A percentile compares a stretch with the other conserved stretches of the same genome.
Conservation (phyloP, 2,797 vertebrate species). For the Eupleurogrammus muticus region DNA sequence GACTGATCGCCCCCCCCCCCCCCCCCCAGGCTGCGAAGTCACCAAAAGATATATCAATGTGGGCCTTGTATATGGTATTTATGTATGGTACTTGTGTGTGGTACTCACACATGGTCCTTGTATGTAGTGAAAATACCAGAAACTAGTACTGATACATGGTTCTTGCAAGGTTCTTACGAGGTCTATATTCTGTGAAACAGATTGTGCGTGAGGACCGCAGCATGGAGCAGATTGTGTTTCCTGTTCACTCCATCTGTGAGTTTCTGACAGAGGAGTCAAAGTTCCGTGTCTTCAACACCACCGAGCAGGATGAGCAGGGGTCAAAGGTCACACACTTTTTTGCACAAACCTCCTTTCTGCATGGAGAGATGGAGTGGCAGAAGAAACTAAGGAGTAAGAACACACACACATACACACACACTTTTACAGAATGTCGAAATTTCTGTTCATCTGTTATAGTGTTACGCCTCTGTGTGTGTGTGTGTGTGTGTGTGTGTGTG, state of each 20-base stretch:
- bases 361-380: slow-evolving; percentile 99
- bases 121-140: too few relatives aligned
- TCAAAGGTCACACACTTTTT: slow-evolving; percentile 99
- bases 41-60: too few relatives aligned
- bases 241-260: slow-evolving; percentile 94
- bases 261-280: slow-evolving; percentile 96
- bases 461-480: too few relatives aligned
- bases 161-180: too few relatives aligned
- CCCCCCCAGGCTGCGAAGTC: too few relatives aligned
- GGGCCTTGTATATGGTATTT: too few relatives aligned
- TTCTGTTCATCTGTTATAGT: background rate
- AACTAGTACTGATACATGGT: background rate
- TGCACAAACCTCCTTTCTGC: slow-evolving; percentile 93
- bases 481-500: slow-evolving; percentile 7
- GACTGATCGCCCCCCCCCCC: too few relatives aligned
- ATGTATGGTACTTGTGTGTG: background rate
- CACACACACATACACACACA: slow-evolving; percentile 4
- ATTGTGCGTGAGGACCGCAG: slow-evolving; percentile 96
- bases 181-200: slow-evolving; percentile 70
- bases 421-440: background rate
- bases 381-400: slow-evolving; percentile 93
- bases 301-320: slow-evolving; percentile 97
- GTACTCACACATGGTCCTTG: background rate
- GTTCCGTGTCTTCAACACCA: slow-evolving; percentile 92
- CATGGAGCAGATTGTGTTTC: slow-evolving; percentile 99